Evolutionary conservation across 1,140 invertebrate species (phyloP).

Genomic region (Lepidotrigona ventralis): DNA sequence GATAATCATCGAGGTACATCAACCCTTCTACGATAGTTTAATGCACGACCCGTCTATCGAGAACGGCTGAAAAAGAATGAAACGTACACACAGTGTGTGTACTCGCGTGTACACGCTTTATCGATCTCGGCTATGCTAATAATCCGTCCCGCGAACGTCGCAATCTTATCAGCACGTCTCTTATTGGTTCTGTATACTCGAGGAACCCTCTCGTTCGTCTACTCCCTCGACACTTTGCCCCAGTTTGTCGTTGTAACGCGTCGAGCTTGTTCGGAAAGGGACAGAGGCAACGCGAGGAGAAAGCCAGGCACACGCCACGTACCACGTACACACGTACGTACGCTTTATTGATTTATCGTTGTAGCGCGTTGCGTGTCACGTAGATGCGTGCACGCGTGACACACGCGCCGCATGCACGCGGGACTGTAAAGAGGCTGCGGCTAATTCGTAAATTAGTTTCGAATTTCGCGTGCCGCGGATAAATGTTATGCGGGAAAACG

Average conservation of each 20-base stretch:
- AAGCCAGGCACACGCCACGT: too few species aligned
- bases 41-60: slow-evolving; percentile 50
- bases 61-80: background rate
- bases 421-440: background rate
- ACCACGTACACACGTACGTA: slow-evolving; percentile 18
- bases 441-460: slow-evolving; percentile 8
- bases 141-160: slow-evolving; percentile 51
- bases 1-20: slow-evolving; percentile 30
- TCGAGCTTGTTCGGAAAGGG: background rate
- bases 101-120: background rate
- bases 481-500: background rate
- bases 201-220: slow-evolving; percentile 14
- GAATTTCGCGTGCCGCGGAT: too few species aligned
- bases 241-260: slow-evolving; percentile 3
- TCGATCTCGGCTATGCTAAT: slow-evolving; percentile 36
- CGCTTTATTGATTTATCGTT: slow-evolving; percentile 62
- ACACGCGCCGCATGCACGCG: background rate
- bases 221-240: slow-evolving; percentile 23
- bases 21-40: slow-evolving; percentile 1
- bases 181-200: slow-evolving; percentile 48
- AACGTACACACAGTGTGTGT: background rate
- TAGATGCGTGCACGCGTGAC: slow-evolving; percentile 38
- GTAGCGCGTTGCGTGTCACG: slow-evolving; percentile 48
- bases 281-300: slow-evolving; percentile 13
- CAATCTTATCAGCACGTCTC: slow-evolving; percentile 65